Conservation (phyloP, 2,797 vertebrate species). For the Myotis vivesi region DNA sequence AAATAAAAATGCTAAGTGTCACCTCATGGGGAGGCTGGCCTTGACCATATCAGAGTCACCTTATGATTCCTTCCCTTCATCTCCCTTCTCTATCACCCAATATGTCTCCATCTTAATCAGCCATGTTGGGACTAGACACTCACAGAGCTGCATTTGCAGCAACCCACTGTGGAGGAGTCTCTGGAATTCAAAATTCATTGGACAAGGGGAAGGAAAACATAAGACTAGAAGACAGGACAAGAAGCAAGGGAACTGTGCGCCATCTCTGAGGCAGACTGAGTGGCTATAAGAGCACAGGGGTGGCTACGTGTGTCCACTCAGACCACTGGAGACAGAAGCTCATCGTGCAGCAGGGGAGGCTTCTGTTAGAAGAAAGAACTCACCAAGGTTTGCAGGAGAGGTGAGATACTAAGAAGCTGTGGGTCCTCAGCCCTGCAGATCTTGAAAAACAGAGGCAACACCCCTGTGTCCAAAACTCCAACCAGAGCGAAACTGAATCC, state of each 20-base stretch:
- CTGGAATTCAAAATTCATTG: neutral
- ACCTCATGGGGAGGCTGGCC: neutral
- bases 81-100: neutral
- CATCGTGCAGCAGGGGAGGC: neutral
- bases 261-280: neutral
- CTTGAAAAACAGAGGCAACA: neutral
- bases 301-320: neutral
- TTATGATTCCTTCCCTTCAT: neutral
- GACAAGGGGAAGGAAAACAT: neutral
- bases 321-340: neutral
- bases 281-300: neutral
- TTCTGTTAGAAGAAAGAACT: neutral
- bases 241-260: neutral
- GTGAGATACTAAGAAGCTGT: neutral
- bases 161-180: neutral
- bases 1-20: neutral
- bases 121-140: neutral
- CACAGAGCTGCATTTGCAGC: neutral
- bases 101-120: neutral
- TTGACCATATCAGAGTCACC: neutral
- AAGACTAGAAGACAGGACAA: neutral
- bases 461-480: neutral
- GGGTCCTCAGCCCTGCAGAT: neutral
- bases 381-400: neutral
- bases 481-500: neutral